phyloP scores from a whole-genome alignment of 1,140 invertebrate species.

The Caenorhabditis elegans region WBcel235 BX284602.5:5326001-5326500 shows the following conservation, averaged over 20 bases:
- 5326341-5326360: not conserved
- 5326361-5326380: slow-evolving; percentile 8
- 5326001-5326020: too few relatives aligned
- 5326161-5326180: not conserved
- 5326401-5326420: not conserved
- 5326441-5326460: not conserved
- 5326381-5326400: not conserved
- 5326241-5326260: not conserved
- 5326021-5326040: too few relatives aligned
- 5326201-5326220: not conserved
- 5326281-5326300: not conserved
- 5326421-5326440: not conserved
- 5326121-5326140: not conserved
- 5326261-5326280: not conserved
- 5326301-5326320: not conserved
- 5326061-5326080: too few relatives aligned
- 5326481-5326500: slow-evolving; percentile 4
- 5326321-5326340: slow-evolving; percentile 2
- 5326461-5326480: not conserved
- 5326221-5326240: not conserved
- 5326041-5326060: too few relatives aligned
- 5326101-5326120: not conserved
- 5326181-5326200: not conserved
- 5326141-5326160: not conserved
- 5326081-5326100: not conserved